Base-by-base conservation (phyloP, 2,888 invertebrate species). In the Noctua comes region DNA sequence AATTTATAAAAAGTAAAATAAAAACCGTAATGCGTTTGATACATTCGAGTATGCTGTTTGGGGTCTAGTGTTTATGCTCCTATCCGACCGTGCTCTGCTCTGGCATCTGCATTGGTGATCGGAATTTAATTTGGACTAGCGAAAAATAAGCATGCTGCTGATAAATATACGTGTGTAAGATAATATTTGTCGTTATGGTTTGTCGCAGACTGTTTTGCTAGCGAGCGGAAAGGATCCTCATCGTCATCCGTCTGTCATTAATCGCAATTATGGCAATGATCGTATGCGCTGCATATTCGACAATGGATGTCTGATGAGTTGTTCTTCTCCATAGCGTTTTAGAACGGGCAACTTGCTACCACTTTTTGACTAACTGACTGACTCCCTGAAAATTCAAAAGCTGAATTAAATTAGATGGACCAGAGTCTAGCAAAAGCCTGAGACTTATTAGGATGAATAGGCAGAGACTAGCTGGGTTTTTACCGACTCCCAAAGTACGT, bases 211-310 rank as follows among this genome's bases (percentile, higher is more conserved):
- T 43, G 43, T 66, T 66, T 66, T 66, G 8, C 66, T 43, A 43
- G n/a, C 43, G 5, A 8, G 16, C n/a, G 16, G 43, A 43, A 31
- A n/a, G n/a, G n/a, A 66, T n/a, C 5, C 40, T 31, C 43, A 43
- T n/a, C 66, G 66, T 43, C 43, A 36, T 43, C n/a, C 66, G 66
- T 27, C 43, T 43, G 43, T 24, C 10, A 66, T 43, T 66, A 16
- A 66, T 66, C 8, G n/a, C 16, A 43, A 43, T 66, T 66, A 66
- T 66, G 66, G n/a, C n/a, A 43, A 43, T 43, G n/a, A n/a, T n/a
- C 8, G 3, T n/a, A 57, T 13, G 62, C 27, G 27, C 5, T 40
- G 65, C 13, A n/a, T 65, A 40, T 1, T 40, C 65, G 13, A 40
- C 40, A 65, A 7, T 43, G 18, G 18, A 43, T 1, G 43, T 66